These are phyloP conservation scores for Drosophila aldrichi DNA, from an alignment of 2,888 invertebrate species.

Conservation along the genomic window DNA sequence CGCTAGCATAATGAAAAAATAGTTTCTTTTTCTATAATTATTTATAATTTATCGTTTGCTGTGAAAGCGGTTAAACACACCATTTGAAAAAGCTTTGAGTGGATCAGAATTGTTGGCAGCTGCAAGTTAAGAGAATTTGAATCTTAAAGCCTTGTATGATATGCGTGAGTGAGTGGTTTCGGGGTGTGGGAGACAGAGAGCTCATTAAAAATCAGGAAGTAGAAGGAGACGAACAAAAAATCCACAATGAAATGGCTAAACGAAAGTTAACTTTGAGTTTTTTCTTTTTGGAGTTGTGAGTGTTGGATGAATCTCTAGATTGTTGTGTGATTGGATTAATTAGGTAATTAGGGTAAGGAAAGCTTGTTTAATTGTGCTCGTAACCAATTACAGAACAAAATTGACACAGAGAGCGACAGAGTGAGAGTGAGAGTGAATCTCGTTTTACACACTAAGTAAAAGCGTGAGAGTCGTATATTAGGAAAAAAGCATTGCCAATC, in stretches of 20 bases:
- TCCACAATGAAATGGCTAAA: conserved; percentile 45
- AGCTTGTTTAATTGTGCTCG: conserved; percentile 41
- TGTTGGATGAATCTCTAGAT: conserved; percentile 30
- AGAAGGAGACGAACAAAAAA: conserved; percentile 61
- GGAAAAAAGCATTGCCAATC: conserved; percentile 54
- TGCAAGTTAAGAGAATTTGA: conserved; percentile 52
- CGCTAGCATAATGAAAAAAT: conserved; percentile 31
- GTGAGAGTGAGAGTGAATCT: conserved; percentile 44
- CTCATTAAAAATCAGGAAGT: conserved; percentile 64
- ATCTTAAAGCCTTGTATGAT: conserved; percentile 65
- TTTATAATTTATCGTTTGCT: conserved; percentile 33
- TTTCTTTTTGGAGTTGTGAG: conserved; percentile 14
- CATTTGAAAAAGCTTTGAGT: conserved; percentile 64
- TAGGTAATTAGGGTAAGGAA: conserved; percentile 10
- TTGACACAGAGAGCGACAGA: conserved; percentile 48
- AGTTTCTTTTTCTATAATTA: conserved; percentile 1
- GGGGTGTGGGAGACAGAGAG: conserved; percentile 12
- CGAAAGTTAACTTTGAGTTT: conserved; percentile 37
- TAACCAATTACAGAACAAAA: conserved; percentile 46
- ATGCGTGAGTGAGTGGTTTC: conserved; percentile 24
- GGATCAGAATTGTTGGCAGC: conserved; percentile 56
- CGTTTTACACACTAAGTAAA: conserved; percentile 51
- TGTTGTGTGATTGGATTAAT: conserved; percentile 4
- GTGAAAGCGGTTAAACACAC: conserved; percentile 77
- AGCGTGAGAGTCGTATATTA: conserved; percentile 46